Evolutionary conservation across 2,113 vertebrate genomes (phyloP).

Genomic region (Epinephelus fuscoguttatus): DNA sequence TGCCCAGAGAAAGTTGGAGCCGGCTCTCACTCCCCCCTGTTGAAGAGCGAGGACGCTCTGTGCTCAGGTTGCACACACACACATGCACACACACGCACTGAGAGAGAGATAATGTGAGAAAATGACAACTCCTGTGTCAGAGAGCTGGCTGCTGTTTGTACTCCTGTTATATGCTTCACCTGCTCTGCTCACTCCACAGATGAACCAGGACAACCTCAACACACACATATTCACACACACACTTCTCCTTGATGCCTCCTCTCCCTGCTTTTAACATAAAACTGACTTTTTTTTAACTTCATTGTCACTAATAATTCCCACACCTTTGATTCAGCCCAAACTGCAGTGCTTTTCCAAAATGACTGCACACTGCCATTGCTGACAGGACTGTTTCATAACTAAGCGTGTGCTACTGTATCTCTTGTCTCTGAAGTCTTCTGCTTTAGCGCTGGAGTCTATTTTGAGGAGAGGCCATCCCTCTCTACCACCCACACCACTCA

Average conservation of each 20-base stretch:
- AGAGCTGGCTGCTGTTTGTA: constrained; percentile 40
- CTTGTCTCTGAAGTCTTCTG: constrained; percentile 17
- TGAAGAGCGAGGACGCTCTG: constrained; percentile 12
- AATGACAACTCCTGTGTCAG: constrained; percentile 35
- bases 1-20: constrained; percentile 65
- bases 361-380: background rate
- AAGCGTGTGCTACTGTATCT: background rate
- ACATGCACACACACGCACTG: background rate
- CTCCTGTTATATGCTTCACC: constrained; percentile 43
- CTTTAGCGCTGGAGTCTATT: constrained; percentile 76
- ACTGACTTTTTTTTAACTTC: background rate
- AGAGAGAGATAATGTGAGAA: background rate
- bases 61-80: constrained; percentile 9
- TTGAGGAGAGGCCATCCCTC: constrained; percentile 75
- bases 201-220: constrained; percentile 21
- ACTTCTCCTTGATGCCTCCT: background rate
- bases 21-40: constrained; percentile 21
- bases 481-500: constrained; percentile 72
- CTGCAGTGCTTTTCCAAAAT: background rate
- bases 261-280: background rate
- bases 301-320: background rate
- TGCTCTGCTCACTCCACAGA: constrained; percentile 48
- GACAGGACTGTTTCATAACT: constrained; percentile 17
- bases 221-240: background rate
- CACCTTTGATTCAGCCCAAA: background rate